phyloP scores from a whole-genome alignment of 2,113 vertebrate genomes.

The Siniperca knerii region DNA sequence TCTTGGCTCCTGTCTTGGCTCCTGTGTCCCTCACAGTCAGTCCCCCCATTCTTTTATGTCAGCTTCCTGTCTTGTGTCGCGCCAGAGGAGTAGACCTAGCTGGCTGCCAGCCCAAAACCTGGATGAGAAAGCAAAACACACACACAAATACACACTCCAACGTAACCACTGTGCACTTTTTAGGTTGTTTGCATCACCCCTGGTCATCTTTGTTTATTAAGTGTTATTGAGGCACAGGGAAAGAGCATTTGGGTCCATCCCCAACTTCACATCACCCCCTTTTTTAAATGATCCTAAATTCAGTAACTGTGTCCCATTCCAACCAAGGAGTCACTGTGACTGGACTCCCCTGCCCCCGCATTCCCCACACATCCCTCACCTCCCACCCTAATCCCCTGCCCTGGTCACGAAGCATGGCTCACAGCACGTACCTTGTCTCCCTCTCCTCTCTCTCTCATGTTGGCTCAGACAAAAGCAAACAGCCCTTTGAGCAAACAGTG shows the following conservation, averaged over 20 bases:
- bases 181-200: conserved; percentile 24
- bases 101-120: conserved; percentile 77
- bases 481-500: conserved; percentile 80
- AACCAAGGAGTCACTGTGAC: conserved; percentile 82
- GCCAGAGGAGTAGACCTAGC: conserved; percentile 77
- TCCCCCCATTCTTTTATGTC: conserved; percentile 83
- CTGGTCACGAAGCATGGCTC: conserved; percentile 79
- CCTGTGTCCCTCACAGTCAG: conserved; percentile 62
- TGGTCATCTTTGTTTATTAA: conserved; percentile 58
- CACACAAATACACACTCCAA: neutral
- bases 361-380: conserved; percentile 63
- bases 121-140: conserved; percentile 57
- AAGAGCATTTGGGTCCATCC: conserved; percentile 50
- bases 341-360: conserved; percentile 72
- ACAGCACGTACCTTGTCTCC: conserved; percentile 84
- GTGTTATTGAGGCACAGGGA: conserved; percentile 1
- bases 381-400: conserved; percentile 68
- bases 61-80: conserved; percentile 86
- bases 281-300: conserved; percentile 58
- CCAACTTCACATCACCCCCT: conserved; percentile 27
- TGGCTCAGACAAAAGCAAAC: conserved; percentile 85
- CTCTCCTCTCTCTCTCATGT: conserved; percentile 73
- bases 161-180: conserved; percentile 40
- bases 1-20: conserved; percentile 73
- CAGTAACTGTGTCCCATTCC: conserved; percentile 46